Conservation (phyloP, 2,888 invertebrate species). For the Andrena praecox region DNA sequence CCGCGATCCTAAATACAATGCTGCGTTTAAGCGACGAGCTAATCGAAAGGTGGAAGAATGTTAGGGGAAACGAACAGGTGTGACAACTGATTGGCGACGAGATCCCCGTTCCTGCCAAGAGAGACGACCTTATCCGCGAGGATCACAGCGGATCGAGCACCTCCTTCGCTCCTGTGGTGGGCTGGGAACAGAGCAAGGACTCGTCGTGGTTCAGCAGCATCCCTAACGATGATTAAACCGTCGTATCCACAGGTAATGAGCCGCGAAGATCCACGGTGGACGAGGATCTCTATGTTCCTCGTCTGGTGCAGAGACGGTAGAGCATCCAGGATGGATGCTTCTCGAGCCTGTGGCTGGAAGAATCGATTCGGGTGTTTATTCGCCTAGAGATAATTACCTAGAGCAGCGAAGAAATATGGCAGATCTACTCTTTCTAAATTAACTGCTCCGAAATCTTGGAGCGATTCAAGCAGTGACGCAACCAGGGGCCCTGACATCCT, state of each 20-base stretch:
- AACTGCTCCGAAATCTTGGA: too few species aligned
- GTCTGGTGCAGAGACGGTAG: constrained; percentile 83
- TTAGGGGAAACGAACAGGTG: constrained; percentile 25
- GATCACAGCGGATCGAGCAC: constrained; percentile 85
- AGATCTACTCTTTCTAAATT: too few species aligned
- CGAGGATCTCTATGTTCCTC: constrained; percentile 78
- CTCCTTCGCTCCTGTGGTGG: constrained; percentile 85
- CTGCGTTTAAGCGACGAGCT: not conserved
- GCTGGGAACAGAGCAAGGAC: constrained; percentile 78
- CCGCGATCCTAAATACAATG: not conserved
- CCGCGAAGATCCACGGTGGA: constrained; percentile 69
- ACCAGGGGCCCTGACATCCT: too few species aligned
- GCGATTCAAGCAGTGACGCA: too few species aligned
- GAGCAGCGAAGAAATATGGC: too few species aligned
- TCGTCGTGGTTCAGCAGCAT: constrained; percentile 72
- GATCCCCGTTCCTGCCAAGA: constrained; percentile 84
- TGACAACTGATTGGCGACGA: constrained; percentile 73
- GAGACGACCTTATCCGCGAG: constrained; percentile 80
- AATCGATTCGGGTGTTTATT: not conserved
- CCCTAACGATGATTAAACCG: constrained; percentile 84
- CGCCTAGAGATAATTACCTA: too few species aligned
- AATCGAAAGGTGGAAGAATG: not conserved
- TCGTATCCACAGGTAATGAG: constrained; percentile 84
- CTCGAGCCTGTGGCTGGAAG: constrained; percentile 67
- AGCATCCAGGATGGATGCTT: constrained; percentile 58